A percentile compares a stretch with the other conserved stretches of the same genome.
phyloP scores from a whole-genome alignment of 2,888 invertebrate species.

The Beris morrisii region DNA sequence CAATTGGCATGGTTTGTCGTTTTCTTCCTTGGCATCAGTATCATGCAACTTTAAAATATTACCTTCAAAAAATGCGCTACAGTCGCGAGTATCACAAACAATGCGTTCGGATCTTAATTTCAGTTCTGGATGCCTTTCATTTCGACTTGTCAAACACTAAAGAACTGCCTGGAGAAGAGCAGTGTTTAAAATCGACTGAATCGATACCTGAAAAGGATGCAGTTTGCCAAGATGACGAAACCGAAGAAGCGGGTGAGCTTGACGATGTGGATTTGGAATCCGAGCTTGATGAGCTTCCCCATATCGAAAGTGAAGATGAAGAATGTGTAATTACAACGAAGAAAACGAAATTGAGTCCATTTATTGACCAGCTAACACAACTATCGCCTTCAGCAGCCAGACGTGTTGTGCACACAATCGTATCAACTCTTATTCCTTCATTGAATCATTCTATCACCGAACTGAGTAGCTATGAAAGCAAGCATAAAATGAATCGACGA shows the following conservation, averaged over 20 bases:
- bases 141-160: constrained; percentile 64
- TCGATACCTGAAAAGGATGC: not conserved
- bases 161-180: not conserved
- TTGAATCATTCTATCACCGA: constrained; percentile 72
- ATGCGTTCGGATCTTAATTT: constrained; percentile 72
- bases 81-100: constrained; percentile 80
- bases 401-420: constrained; percentile 71
- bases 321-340: not conserved
- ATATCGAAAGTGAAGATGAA: constrained; percentile 43
- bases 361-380: constrained; percentile 47
- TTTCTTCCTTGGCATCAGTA: constrained; percentile 90
- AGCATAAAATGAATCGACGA: constrained; percentile 77
- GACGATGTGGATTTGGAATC: constrained; percentile 52
- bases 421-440: constrained; percentile 75
- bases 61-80: constrained; percentile 73
- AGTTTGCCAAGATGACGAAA: not conserved
- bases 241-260: constrained; percentile 33
- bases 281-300: constrained; percentile 54
- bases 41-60: constrained; percentile 76
- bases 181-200: not conserved
- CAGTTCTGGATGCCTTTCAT: constrained; percentile 88
- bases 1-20: constrained; percentile 73
- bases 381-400: constrained; percentile 74
- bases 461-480: constrained; percentile 71
- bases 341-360: not conserved